Base-by-base conservation (phyloP, 2,797 vertebrate species). In the Falco columbarius region DNA sequence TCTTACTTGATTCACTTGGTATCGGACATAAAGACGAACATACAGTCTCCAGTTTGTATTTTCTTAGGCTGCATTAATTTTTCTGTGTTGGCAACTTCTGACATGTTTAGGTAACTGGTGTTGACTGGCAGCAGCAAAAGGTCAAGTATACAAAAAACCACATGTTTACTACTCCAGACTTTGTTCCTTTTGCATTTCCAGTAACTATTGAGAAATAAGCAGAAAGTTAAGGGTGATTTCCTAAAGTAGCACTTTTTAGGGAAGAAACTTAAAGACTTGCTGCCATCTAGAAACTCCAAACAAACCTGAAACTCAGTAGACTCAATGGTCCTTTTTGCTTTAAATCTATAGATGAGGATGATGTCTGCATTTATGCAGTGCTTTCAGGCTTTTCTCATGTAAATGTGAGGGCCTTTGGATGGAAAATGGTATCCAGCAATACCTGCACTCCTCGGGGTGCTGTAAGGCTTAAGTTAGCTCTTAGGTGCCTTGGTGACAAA, bases 171-270 rank as follows among this genome's bases (percentile, higher is more conserved):
- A 24, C 72, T 86, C 15, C 24, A 40, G 61, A 30, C 85, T 74
- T 85, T 2, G 16, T 93, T 96, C 51, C 65, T 74, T 94, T 80
- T 81, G 24, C 24, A 6, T 91, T 96, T 93, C 81, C 56, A 83
- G 0, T 86, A 89, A 86, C 36, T 67, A 10, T 58, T 90, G 77
- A 93, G 88, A 90, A 95, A 89, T 55, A 26, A 66, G 36, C 47
- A 70, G 67, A 65, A 95, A 44, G 46, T 85, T 74, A 61, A 7
- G 10, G 56, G 40, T 77, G 61, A 40, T 92, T 89, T 92, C 68
- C 61, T 24, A 23, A 55, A 47, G 22, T 20, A 65, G 14, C 24
- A 20, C 18, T 68, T 87, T 72, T 40, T n/a, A 22, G 15, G 46
- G 56, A 81, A 77, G 42, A 76, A 34, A 9, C 19, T 26, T 54